Evolutionary conservation across 2,888 invertebrate species (phyloP).

Genomic region (Baronia brevicornis): DNA sequence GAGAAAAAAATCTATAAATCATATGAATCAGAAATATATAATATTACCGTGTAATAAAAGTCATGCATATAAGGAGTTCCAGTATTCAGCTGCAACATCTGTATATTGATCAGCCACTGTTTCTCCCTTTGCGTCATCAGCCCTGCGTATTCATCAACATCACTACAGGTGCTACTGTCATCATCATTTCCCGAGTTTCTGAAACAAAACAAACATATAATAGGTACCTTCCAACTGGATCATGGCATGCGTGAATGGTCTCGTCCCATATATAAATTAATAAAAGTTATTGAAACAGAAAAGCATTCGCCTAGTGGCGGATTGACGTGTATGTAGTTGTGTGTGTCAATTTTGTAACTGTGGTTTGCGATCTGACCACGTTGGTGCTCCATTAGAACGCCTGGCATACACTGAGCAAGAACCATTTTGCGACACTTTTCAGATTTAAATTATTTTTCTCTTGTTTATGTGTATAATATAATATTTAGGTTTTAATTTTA

Average conservation of each 20-base stretch:
- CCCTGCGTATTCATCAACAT: slow-evolving; percentile 87
- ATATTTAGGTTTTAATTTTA: no score
- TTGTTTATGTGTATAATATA: no score
- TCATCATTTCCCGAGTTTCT: slow-evolving; percentile 49
- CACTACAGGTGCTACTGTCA: slow-evolving; percentile 32
- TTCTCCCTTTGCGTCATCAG: slow-evolving; percentile 96
- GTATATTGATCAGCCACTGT: slow-evolving; percentile 97
- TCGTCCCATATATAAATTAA: background rate
- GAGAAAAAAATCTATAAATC: background rate
- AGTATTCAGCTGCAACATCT: slow-evolving; percentile 93
- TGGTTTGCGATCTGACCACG: no score
- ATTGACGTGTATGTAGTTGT: no score
- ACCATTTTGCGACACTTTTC: no score
- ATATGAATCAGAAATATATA: background rate
- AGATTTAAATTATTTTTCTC: no score
- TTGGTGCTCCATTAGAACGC: no score
- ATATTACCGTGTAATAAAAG: slow-evolving; percentile 92
- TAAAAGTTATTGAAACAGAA: background rate
- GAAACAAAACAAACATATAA: slow-evolving; percentile 13
- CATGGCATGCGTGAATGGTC: no score
- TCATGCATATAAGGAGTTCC: slow-evolving; percentile 98
- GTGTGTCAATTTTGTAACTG: no score
- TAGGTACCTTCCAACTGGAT: no score
- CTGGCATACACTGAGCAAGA: no score
- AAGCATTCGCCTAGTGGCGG: no score